Conservation (phyloP, 2,888 invertebrate genomes). For the Lasioglossum pauxillum region DNA sequence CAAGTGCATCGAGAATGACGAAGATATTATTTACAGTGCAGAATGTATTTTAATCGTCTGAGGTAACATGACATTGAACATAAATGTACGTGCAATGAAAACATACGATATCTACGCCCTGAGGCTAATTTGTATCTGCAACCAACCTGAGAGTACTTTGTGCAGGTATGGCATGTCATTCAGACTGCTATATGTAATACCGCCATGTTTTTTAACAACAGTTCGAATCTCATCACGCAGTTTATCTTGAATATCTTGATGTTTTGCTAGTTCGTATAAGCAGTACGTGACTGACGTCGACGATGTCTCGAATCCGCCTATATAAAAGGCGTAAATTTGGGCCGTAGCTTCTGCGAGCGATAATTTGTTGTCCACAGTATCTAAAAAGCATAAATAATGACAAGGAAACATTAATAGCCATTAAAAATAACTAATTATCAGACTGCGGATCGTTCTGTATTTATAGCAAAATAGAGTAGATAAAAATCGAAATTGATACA, state of each 20-base stretch:
- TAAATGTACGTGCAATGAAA: not conserved
- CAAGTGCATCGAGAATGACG: too few relatives aligned
- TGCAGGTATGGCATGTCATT: conserved; percentile 85
- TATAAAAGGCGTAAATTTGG: conserved; percentile 84
- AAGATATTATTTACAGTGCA: too few relatives aligned
- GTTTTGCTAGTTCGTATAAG: conserved; percentile 84
- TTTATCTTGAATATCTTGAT: conserved; percentile 83
- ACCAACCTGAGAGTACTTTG: conserved; percentile 82
- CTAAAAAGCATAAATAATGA: not conserved
- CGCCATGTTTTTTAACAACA: conserved; percentile 78
- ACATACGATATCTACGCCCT: too few relatives aligned
- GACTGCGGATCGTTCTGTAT: too few relatives aligned
- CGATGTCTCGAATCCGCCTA: conserved; percentile 86
- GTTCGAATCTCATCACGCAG: conserved; percentile 82
- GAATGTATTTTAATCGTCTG: too few relatives aligned
- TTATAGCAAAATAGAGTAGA: too few relatives aligned
- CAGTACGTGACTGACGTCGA: conserved; percentile 85
- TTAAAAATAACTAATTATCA: not conserved
- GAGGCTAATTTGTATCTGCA: too few relatives aligned
- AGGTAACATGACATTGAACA: not conserved
- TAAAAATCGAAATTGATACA: too few relatives aligned
- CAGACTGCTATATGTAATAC: conserved; percentile 83
- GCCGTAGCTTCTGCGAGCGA: conserved; percentile 83
- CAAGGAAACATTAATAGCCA: not conserved
- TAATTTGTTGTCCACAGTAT: conserved; percentile 62